Evolutionary conservation across 30 jellyfish, hydroid and myxozoan genomes (phyloP), one percentile per base, ranked within the genome.

Genomic region (Hydra vulgaris): DNA sequence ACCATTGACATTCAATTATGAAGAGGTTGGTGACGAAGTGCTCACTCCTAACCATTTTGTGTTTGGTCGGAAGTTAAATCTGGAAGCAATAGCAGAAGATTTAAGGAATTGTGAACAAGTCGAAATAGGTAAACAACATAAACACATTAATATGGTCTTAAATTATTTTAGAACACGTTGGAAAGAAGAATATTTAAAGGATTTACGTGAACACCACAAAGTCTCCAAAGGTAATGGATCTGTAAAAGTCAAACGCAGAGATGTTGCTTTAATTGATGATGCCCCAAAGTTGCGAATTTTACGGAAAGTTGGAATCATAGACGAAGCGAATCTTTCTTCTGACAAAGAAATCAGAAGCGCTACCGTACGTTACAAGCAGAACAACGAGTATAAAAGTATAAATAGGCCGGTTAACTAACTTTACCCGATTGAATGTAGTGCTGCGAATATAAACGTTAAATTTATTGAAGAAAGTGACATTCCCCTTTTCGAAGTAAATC

Each of bases 1-100:
- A 5, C 81, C 81, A 73, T 25, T 73, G 54, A 69, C 76, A 69
- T 69, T 69, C 76, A 7, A 3, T n/a, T 73, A 73, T 73, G 81
- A 25, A 19, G 40, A 73, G 40, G 27, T 23, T 21, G 76, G 76
- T 21, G 56, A 19, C 23, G 61, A 21, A 73, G 55, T 21, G 7
- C 81, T 73, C 61, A 73, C 81, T 19, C 81, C 81, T 23, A 23
- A 19, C 22, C 81, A 73, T 25, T 66, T 73, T 5, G 54, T 25
- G 40, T 73, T 23, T 25, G 55, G 55, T 19, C 52, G 81, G 12
- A 73, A 25, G 81, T 19, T 73, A 25, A 73, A 25, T 73, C 27
- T 23, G 27, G 76, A 69, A 69, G 27, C 61, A 15, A 21, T 69
- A 69, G 61, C 61, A 40, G 61, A 40, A 40, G 61, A 40, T 40